Percentiles rank a stretch among this genome's conserved stretches.
phyloP scores from a whole-genome alignment of 2,113 vertebrate species.

The Peucedramus taeniatus region DNA sequence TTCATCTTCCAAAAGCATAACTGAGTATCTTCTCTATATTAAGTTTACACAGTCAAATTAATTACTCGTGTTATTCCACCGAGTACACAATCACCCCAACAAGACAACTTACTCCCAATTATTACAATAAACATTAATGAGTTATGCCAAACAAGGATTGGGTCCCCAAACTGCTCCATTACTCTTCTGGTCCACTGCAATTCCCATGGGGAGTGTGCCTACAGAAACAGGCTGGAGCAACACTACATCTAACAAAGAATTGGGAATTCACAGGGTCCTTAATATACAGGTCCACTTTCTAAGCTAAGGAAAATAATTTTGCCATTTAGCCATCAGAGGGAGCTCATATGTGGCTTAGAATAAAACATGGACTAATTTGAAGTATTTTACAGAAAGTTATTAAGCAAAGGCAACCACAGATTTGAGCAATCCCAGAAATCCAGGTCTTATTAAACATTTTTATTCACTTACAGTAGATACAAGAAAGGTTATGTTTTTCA shows the following conservation, averaged over 20 bases:
- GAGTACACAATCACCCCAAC: background rate
- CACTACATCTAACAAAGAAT: accelerated
- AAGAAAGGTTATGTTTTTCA: background rate
- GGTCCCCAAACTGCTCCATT: background rate
- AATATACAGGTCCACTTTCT: accelerated
- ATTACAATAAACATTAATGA: background rate
- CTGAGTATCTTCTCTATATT: background rate
- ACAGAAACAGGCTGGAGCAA: background rate
- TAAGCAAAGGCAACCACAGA: background rate
- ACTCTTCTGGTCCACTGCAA: background rate
- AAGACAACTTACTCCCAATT: background rate
- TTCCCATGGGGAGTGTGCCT: accelerated
- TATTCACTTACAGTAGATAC: background rate
- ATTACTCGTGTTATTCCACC: background rate
- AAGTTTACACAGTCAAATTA: background rate
- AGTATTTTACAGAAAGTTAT: background rate
- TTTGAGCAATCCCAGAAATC: background rate
- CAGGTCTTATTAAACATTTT: background rate
- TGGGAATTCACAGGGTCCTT: background rate
- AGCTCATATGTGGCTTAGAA: background rate
- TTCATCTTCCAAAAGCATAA: background rate
- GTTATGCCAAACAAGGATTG: background rate
- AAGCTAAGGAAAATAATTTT: background rate
- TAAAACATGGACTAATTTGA: background rate
- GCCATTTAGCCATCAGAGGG: constrained; percentile 42